Base-by-base conservation (phyloP, 2,113 vertebrate species). In the Phainopepla nitens region DNA sequence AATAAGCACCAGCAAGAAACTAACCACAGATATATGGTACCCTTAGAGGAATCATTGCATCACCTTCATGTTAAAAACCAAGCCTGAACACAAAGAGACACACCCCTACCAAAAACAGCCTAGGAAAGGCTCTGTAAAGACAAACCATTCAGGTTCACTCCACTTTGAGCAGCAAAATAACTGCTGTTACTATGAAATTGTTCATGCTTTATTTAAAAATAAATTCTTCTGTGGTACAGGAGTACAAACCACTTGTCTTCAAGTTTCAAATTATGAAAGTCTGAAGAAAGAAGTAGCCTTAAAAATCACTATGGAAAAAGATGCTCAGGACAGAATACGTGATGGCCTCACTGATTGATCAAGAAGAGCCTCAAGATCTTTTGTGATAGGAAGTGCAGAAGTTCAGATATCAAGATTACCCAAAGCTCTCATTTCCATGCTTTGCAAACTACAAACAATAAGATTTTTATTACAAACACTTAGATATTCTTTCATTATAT, bases 331-430 rank as follows among this genome's bases (percentile, higher is more conserved):
- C 44, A 49, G 42, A 82, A 28, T 5, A 56, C 0, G 0, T 6
- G 24, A 39, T 3, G 1, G 17, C 18, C 35, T 66, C 13, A 19
- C 19, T 33, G 10, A 50, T 39, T 12, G n/a, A n/a, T 17, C 0
- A 0, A 70, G 27, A 58, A 36, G 45, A 15, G 21, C 21, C 14
- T 82, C 39, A 29, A 23, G 15, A 39, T 19, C 0, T n/a, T 69
- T 41, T 53, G n/a, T 62, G 17, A 57, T 20, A 73, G 4, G 8
- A 69, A 77, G 24, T 3, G 44, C 24, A 29, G 11, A 49, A 91
- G 8, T 45, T 18, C 28, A 65, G 72, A 27, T 19, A 31, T 36
- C 44, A 87, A 51, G 29, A 47, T 28, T 39, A 71, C 13, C 33
- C 4, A 23, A 61, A 68, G 8, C 1, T 9, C 41, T 86, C 28